These are phyloP conservation scores for Acanthaster planci DNA, from an alignment of 35 echinoderm and acorn worm species.

Conservation along the genomic window DNA sequence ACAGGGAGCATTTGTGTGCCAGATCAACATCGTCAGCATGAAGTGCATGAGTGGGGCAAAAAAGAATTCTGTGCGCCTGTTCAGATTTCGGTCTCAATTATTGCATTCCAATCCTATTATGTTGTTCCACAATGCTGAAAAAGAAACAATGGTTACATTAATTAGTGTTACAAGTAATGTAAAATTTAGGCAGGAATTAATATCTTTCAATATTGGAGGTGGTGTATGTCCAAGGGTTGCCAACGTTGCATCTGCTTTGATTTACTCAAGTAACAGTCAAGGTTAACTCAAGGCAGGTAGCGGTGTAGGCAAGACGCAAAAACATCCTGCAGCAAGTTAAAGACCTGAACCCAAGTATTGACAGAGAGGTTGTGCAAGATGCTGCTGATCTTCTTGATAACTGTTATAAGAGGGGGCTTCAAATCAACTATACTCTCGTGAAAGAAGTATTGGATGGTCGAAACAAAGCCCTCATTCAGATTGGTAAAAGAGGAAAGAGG, in stretches of 20 bases:
- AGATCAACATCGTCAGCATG: background rate
- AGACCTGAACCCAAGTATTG: background rate
- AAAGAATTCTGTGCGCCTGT: background rate
- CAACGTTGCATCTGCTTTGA: background rate
- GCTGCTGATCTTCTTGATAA: background rate
- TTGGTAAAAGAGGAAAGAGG: background rate
- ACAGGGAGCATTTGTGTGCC: constrained; percentile 11
- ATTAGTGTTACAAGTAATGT: background rate
- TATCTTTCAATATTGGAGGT: background rate
- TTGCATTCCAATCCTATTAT: background rate
- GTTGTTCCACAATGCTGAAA: background rate
- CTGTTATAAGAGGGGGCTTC: background rate
- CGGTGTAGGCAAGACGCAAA: background rate
- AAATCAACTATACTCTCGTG: background rate
- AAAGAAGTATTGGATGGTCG: background rate
- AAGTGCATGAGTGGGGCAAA: background rate
- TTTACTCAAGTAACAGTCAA: constrained; percentile 8
- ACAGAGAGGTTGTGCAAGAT: background rate
- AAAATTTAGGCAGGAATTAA: background rate
- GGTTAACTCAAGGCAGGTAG: background rate
- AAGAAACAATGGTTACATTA: background rate
- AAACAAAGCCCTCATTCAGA: background rate
- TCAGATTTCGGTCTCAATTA: background rate
- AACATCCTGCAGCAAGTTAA: background rate
- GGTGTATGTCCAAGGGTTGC: background rate